These are phyloP conservation scores for Conus canariensis DNA, from an alignment of 2,888 invertebrate genomes.

Conservation along the genomic window DNA sequence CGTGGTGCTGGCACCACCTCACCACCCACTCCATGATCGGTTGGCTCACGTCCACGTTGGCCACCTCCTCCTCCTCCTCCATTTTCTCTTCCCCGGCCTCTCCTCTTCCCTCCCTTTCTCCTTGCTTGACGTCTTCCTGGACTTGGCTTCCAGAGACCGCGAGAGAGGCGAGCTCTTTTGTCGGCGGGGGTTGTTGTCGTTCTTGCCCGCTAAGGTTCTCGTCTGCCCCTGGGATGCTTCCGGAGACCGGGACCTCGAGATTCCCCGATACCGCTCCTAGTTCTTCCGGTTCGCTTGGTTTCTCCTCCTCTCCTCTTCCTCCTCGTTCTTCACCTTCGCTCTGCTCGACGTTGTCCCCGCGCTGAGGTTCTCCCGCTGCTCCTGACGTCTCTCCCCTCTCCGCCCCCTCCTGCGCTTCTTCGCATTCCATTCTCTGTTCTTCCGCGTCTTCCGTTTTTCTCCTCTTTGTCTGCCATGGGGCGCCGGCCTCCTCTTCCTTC, in stretches of 20 bases:
- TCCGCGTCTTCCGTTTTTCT: neutral
- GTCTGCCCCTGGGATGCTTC: too few relatives aligned
- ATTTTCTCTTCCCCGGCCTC: neutral
- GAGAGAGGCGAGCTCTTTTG: too few relatives aligned
- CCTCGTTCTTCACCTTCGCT: neutral
- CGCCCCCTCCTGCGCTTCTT: neutral
- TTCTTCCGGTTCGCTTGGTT: neutral
- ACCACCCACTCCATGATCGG: too few relatives aligned
- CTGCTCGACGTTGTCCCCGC: neutral
- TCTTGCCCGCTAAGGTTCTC: too few relatives aligned
- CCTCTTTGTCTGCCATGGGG: constrained; percentile 8
- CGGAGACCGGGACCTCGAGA: too few relatives aligned
- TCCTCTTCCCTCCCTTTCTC: neutral
- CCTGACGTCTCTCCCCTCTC: neutral
- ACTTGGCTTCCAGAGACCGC: too few relatives aligned
- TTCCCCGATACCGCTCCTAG: too few relatives aligned
- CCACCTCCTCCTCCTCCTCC: neutral
- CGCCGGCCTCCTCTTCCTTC: neutral
- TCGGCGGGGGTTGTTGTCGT: too few relatives aligned
- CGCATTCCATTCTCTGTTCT: neutral
- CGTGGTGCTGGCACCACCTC: too few relatives aligned
- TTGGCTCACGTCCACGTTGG: neutral
- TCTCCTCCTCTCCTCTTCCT: neutral
- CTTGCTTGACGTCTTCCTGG: neutral
- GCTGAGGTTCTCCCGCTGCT: neutral